Conservation (phyloP, 2,113 vertebrate genomes). For the Eonycteris spelaea region DNA sequence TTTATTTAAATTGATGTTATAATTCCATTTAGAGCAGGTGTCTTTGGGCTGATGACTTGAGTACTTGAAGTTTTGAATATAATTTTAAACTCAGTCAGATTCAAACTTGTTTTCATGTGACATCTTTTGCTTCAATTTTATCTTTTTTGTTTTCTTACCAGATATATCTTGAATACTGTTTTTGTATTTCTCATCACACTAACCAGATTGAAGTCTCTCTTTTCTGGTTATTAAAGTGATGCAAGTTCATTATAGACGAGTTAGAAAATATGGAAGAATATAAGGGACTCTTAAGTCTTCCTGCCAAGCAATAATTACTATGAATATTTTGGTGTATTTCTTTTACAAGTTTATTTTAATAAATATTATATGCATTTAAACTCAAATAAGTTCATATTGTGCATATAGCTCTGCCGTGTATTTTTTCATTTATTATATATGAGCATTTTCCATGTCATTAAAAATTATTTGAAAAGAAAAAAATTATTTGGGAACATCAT, state of each 20-base stretch:
- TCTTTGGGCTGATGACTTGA: background rate
- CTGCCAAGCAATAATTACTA: background rate
- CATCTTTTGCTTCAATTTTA: background rate
- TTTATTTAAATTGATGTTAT: background rate
- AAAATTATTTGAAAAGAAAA: background rate
- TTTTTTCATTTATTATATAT: background rate
- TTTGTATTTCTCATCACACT: background rate
- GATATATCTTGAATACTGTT: background rate
- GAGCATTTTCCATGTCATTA: background rate
- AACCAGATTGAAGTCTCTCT: background rate
- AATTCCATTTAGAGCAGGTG: background rate
- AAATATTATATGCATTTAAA: background rate
- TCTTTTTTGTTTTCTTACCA: background rate
- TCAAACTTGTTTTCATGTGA: background rate
- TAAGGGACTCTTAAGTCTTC: background rate
- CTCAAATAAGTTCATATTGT: background rate
- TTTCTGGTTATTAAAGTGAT: background rate
- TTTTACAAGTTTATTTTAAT: background rate
- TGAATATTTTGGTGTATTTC: background rate
- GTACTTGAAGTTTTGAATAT: background rate
- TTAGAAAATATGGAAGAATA: background rate
- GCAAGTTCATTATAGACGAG: background rate
- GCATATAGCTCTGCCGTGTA: background rate
- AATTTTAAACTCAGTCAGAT: background rate
- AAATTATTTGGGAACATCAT: background rate